phyloP scores from a whole-genome alignment of 2,113 vertebrate species.

The Heptranchias perlo region DNA sequence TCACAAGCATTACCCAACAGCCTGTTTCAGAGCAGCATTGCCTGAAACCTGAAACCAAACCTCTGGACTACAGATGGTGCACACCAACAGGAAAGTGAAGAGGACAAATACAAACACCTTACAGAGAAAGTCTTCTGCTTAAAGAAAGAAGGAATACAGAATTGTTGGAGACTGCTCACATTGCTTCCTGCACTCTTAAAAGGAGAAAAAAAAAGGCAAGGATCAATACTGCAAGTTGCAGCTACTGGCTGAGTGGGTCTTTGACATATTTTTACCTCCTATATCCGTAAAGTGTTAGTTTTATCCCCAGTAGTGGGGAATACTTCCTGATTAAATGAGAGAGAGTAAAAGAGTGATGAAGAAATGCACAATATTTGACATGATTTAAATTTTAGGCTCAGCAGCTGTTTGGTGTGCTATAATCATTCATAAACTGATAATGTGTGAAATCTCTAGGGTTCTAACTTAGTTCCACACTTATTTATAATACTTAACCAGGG shows the following conservation, averaged over 20 bases:
- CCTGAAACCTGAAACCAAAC: background rate
- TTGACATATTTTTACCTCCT: background rate
- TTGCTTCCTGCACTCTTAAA: background rate
- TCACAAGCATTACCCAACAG: background rate
- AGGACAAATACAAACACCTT: background rate
- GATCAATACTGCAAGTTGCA: background rate
- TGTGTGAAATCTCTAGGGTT: background rate
- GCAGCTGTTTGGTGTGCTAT: background rate
- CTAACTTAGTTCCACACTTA: constrained; percentile 1
- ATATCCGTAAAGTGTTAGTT: background rate
- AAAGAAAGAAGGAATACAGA: background rate
- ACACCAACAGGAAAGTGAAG: background rate
- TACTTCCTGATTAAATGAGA: background rate
- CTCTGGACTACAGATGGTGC: background rate
- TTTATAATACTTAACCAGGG: background rate
- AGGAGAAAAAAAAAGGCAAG: background rate
- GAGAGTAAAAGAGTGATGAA: background rate
- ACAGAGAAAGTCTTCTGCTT: background rate
- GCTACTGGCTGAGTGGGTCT: background rate
- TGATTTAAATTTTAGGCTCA: background rate
- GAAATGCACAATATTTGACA: background rate
- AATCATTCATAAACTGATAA: background rate
- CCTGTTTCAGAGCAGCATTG: background rate
- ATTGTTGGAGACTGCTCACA: background rate
- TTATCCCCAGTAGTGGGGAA: background rate